Evolutionary conservation across 2,113 vertebrate genomes (phyloP).

Genomic region (Steatornis caripensis): DNA sequence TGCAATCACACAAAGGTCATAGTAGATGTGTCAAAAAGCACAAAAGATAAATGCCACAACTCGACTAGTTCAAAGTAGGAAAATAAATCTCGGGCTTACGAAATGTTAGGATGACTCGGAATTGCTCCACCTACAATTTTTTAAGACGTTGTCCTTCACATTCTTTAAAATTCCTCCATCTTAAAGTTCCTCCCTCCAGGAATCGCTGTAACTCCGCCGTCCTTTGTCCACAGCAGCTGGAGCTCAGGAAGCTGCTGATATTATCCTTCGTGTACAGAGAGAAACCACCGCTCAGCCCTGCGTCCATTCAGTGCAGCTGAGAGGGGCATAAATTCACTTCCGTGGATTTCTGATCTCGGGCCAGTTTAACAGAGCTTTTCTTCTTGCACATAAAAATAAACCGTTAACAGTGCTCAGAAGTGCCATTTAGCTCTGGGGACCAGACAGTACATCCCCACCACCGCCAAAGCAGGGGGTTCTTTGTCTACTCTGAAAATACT

Average conservation of each 20-base stretch:
- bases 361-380: constrained; percentile 29
- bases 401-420: background rate
- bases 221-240: constrained; percentile 55
- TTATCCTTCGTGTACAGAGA: background rate
- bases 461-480: background rate
- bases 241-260: constrained; percentile 53
- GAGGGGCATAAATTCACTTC: background rate
- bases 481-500: background rate
- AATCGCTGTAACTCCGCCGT: background rate
- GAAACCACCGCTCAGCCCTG: background rate
- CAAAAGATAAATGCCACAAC: background rate
- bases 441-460: background rate
- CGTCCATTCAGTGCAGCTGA: background rate
- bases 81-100: background rate
- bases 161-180: constrained; percentile 60
- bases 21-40: constrained; percentile 8
- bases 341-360: background rate
- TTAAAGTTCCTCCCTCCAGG: constrained; percentile 55
- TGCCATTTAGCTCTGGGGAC: background rate
- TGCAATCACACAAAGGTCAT: constrained; percentile 54
- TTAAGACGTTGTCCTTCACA: constrained; percentile 40
- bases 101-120: background rate
- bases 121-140: constrained; percentile 43
- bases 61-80: background rate
- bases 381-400: background rate